Percentiles rank a stretch among this genome's conserved stretches.
Conservation (phyloP, 92 coral and sea anemone genomes). For the Heteractis magnifica region DNA sequence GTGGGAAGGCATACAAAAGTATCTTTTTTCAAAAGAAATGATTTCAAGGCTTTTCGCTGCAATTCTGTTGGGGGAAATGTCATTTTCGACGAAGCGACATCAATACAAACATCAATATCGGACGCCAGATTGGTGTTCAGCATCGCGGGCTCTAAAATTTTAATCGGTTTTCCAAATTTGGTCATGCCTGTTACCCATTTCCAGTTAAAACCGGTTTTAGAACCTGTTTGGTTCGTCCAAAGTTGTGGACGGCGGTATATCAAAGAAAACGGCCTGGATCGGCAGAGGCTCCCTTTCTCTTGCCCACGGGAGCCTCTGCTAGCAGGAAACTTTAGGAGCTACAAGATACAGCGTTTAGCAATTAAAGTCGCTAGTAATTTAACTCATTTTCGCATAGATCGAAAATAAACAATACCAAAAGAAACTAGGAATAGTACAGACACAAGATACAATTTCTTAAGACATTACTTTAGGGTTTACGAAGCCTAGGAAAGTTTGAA, state of each 20-base stretch:
- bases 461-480: no score
- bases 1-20: constrained; percentile 18
- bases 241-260: neutral
- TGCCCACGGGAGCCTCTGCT: constrained; percentile 38
- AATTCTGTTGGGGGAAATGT: constrained; percentile 2
- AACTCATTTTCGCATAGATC: no score
- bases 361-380: no score
- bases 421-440: no score
- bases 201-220: neutral
- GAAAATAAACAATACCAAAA: no score
- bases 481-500: no score
- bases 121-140: neutral
- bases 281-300: no score
- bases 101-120: neutral
- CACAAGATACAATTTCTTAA: no score
- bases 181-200: no score
- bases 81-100: neutral
- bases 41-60: neutral
- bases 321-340: no score
- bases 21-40: constrained; percentile 10
- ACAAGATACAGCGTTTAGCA: no score
- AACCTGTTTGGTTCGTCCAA: constrained; percentile 2
- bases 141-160: constrained; percentile 7
- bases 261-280: neutral
- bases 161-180: neutral